These are phyloP conservation scores for Crenuchus spilurus DNA, from an alignment of 2,797 vertebrate genomes.

Conservation along the genomic window DNA sequence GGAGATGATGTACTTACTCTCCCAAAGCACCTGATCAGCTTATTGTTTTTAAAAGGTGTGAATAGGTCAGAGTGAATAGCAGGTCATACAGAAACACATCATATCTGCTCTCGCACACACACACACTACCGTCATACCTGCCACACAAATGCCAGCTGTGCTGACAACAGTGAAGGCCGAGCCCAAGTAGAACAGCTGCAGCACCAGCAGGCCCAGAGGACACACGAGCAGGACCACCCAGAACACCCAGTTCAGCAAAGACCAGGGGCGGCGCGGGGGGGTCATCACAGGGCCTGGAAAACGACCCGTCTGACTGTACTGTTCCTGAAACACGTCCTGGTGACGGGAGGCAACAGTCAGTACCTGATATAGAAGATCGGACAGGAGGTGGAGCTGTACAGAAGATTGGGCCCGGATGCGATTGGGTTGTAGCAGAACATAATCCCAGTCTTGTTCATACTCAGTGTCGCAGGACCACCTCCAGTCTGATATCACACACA, in stretches of 20 bases:
- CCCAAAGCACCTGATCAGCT: conserved; percentile 59
- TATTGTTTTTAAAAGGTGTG: conserved; percentile 6
- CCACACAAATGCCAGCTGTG: conserved; percentile 79
- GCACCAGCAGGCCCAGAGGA: conserved; percentile 82
- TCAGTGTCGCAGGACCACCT: no score
- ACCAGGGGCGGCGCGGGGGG: conserved; percentile 80
- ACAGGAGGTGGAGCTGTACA: no score
- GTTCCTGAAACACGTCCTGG: conserved; percentile 91
- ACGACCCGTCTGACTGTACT: conserved; percentile 81
- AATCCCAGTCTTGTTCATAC: no score
- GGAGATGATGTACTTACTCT: conserved; percentile 53
- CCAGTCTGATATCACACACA: no score
- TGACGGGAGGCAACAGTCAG: no score
- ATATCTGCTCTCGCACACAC: background rate
- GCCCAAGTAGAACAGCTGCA: conserved; percentile 82
- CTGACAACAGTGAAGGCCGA: conserved; percentile 81
- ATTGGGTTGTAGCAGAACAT: no score
- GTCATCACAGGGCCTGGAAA: conserved; percentile 79
- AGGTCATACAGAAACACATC: conserved; percentile 13
- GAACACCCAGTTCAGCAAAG: conserved; percentile 90
- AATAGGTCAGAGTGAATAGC: conserved; percentile 14
- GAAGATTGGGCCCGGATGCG: no score
- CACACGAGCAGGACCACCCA: conserved; percentile 89
- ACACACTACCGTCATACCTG: conserved; percentile 78
- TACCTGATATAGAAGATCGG: no score